Percentiles rank a stretch among this genome's conserved stretches.
These are phyloP conservation scores for Keiferia lycopersicella DNA, from an alignment of 2,888 invertebrate species.

Conservation along the genomic window DNA sequence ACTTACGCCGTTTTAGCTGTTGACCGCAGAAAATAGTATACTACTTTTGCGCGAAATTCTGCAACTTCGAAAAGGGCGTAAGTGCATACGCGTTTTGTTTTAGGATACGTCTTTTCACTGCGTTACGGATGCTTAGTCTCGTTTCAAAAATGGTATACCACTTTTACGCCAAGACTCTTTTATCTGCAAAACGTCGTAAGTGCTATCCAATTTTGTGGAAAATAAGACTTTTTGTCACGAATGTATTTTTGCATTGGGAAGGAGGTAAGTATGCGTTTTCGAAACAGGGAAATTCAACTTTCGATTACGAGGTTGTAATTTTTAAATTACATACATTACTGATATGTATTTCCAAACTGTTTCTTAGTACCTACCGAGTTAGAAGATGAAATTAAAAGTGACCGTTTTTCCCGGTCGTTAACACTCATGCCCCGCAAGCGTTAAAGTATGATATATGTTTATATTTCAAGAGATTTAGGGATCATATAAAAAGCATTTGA, in stretches of 20 bases:
- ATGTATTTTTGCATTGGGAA: conserved; percentile 29
- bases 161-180: conserved; percentile 41
- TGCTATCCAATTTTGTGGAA: not conserved
- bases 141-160: conserved; percentile 67
- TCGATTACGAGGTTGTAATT: conserved; percentile 51
- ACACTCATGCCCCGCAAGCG: no score
- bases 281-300: conserved; percentile 52
- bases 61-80: conserved; percentile 45
- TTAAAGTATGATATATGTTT: no score
- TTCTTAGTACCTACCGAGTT: no score
- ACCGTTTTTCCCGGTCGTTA: no score
- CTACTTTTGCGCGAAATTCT: conserved; percentile 55
- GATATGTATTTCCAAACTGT: no score
- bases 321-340: conserved; percentile 34
- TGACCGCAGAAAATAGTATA: conserved; percentile 57
- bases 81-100: conserved; percentile 33
- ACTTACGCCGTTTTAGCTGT: conserved; percentile 48
- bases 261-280: conserved; percentile 34
- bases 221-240: conserved; percentile 20
- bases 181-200: conserved; percentile 37
- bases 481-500: no score
- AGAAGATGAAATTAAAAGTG: no score
- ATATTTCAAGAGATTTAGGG: no score
- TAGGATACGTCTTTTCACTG: conserved; percentile 50
- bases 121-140: conserved; percentile 45